Conservation (phyloP, 1,140 invertebrate genomes). For the Atta colombica region DNA sequence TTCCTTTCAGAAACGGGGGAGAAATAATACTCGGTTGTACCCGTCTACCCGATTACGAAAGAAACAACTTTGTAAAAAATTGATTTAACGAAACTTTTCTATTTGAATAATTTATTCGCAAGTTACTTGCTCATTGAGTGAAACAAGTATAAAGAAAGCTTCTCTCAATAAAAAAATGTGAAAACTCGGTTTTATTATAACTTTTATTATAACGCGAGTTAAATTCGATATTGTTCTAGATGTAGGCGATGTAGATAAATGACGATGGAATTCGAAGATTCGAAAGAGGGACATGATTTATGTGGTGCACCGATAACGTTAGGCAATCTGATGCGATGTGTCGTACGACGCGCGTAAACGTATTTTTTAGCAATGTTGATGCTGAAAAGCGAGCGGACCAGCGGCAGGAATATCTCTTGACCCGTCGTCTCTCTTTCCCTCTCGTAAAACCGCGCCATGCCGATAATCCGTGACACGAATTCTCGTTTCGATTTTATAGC, state of each 20-base stretch:
- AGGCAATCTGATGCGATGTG: not conserved
- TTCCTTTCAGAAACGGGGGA: not conserved
- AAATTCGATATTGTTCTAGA: not conserved
- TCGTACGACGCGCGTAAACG: conserved; percentile 1
- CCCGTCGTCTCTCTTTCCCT: not conserved
- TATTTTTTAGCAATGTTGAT: conserved; percentile 20
- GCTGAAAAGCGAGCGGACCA: not conserved
- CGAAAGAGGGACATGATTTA: conserved; percentile 1
- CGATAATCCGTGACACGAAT: conserved; percentile 44
- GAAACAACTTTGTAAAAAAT: conserved; percentile 24
- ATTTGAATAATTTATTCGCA: conserved; percentile 16
- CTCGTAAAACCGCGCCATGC: not conserved
- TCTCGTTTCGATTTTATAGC: conserved; percentile 41
- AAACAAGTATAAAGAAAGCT: not conserved
- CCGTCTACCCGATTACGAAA: not conserved
- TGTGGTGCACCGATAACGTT: conserved; percentile 2
- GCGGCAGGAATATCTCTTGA: conserved; percentile 1
- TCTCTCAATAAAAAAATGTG: not conserved
- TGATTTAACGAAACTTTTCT: conserved; percentile 5
- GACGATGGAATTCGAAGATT: conserved; percentile 3
- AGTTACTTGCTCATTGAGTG: not conserved
- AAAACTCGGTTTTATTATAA: not conserved
- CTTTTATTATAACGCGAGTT: too few species aligned
- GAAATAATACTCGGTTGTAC: not conserved
- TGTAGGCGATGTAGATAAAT: not conserved